Evolutionary conservation across 2,888 invertebrate genomes (phyloP).

Genomic region (Ichneumon xanthorius): DNA sequence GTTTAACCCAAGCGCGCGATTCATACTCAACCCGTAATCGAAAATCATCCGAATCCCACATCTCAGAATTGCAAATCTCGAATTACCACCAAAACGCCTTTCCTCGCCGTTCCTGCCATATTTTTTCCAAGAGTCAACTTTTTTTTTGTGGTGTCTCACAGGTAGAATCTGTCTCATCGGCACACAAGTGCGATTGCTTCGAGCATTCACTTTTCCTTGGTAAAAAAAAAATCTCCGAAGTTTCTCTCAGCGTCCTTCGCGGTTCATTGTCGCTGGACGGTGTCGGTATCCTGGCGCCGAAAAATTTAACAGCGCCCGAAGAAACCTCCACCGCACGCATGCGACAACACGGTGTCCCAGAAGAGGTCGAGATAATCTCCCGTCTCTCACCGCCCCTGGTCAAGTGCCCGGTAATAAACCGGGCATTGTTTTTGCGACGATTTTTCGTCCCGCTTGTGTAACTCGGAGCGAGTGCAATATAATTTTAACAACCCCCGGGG

Average conservation of each 20-base stretch:
- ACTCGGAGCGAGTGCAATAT: conserved; percentile 79
- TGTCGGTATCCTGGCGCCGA: conserved; percentile 38
- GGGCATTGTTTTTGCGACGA: conserved; percentile 81
- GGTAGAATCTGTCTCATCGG: not conserved
- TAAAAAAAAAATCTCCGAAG: not conserved
- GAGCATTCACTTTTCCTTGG: not conserved
- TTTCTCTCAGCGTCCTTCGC: conserved; percentile 41
- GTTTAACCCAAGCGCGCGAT: conserved; percentile 11
- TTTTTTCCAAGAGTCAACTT: no score
- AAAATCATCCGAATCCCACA: not conserved
- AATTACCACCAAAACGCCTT: not conserved
- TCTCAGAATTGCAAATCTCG: not conserved
- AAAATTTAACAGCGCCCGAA: conserved; percentile 7
- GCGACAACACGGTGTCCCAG: conserved; percentile 39
- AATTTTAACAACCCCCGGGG: conserved; percentile 80
- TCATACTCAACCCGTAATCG: not conserved
- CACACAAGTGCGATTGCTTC: not conserved
- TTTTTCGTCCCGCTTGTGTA: conserved; percentile 78
- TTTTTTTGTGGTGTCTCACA: no score
- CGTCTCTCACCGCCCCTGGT: conserved; percentile 2
- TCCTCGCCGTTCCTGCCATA: no score
- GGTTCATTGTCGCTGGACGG: conserved; percentile 35
- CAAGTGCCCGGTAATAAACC: conserved; percentile 78
- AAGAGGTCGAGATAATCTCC: conserved; percentile 38
- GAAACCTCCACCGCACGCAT: conserved; percentile 1